phyloP scores from a whole-genome alignment of 2,113 vertebrate species.

The Dunckerocampus dactyliophorus region DNA sequence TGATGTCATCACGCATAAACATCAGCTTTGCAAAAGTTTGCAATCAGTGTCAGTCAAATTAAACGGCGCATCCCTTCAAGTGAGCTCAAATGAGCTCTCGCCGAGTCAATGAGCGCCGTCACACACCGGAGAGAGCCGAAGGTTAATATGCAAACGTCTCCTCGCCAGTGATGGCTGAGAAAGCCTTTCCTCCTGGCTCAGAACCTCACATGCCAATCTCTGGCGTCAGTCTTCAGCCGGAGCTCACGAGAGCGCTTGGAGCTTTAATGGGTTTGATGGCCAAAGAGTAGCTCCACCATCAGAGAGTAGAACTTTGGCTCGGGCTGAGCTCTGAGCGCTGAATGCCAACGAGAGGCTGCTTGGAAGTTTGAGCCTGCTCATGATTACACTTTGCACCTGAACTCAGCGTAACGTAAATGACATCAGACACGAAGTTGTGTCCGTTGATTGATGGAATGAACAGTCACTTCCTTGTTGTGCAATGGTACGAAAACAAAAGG shows the following conservation, averaged over 20 bases:
- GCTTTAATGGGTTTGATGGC: no score
- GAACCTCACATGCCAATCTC: slow-evolving; percentile 28
- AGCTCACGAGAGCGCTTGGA: no score
- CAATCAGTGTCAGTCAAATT: slow-evolving; percentile 55
- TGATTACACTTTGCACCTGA: slow-evolving; percentile 24
- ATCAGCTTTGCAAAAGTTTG: slow-evolving; percentile 52
- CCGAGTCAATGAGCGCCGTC: background rate
- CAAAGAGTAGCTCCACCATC: slow-evolving; percentile 24
- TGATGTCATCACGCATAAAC: slow-evolving; percentile 58
- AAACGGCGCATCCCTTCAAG: slow-evolving; percentile 33
- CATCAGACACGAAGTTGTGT: no score
- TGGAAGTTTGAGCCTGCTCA: slow-evolving; percentile 36
- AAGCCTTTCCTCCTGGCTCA: background rate
- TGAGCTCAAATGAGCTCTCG: slow-evolving; percentile 7
- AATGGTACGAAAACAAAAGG: no score
- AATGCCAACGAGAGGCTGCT: slow-evolving; percentile 37
- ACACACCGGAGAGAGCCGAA: no score
- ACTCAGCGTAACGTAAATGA: background rate
- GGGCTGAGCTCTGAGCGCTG: slow-evolving; percentile 36
- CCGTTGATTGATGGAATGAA: no score
- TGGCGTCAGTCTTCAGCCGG: slow-evolving; percentile 23
- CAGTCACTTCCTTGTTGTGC: no score
- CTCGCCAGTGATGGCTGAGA: slow-evolving; percentile 1
- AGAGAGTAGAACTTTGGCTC: slow-evolving; percentile 45
- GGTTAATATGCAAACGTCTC: background rate